Evolutionary conservation across 2,888 invertebrate species (phyloP).

Genomic region (Sinodicranocentrus sp.): DNA sequence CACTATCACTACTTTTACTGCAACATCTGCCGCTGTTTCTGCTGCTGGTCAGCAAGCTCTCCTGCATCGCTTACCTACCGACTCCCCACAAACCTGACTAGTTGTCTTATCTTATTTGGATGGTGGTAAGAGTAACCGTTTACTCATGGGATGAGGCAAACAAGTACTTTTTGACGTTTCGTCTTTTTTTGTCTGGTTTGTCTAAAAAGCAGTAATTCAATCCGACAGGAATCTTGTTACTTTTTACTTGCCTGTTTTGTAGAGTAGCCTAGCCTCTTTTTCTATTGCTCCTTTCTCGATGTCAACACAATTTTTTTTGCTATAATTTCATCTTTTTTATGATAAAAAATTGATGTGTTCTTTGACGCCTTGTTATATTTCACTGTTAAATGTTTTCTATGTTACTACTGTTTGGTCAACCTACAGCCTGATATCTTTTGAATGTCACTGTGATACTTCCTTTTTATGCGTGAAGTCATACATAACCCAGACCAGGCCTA

Average conservation of each 20-base stretch:
- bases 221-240: conserved; percentile 42
- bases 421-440: too few species aligned
- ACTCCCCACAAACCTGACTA: background rate
- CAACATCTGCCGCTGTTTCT: conserved; percentile 2
- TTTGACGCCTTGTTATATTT: background rate
- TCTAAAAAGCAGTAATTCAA: conserved; percentile 37
- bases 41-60: conserved; percentile 8
- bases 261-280: background rate
- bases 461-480: too few species aligned
- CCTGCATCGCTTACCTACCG: background rate
- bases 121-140: conserved; percentile 4
- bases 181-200: conserved; percentile 22
- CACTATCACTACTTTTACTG: background rate
- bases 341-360: background rate
- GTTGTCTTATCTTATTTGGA: conserved; percentile 15
- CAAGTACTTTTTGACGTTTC: conserved; percentile 41
- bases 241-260: conserved; percentile 4
- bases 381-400: background rate
- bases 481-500: too few species aligned
- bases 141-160: conserved; percentile 15
- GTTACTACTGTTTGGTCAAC: too few species aligned
- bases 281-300: conserved; percentile 1
- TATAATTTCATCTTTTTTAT: conserved; percentile 28
- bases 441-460: too few species aligned
- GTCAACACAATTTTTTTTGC: conserved; percentile 34